Conservation (phyloP, 2,797 vertebrate species). For the Merluccius polli region DNA sequence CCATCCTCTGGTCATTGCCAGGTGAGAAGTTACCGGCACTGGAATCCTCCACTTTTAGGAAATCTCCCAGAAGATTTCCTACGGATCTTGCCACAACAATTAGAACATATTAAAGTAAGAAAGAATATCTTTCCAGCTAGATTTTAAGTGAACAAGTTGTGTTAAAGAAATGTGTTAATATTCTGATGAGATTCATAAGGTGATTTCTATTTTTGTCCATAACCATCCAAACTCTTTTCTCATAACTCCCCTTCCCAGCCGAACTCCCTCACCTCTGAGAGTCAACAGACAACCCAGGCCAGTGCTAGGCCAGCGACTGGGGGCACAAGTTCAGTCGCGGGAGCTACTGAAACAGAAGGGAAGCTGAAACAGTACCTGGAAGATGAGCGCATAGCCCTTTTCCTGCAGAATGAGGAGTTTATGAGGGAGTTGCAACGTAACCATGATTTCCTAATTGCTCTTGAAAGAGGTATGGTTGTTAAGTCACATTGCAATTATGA, state of each 20-base stretch:
- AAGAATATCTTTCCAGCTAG: neutral
- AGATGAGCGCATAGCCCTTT: slow-evolving; percentile 92
- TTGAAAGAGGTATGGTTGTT: slow-evolving; percentile 85
- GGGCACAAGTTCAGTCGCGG: slow-evolving; percentile 44
- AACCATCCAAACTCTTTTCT: neutral
- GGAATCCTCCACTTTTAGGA: slow-evolving; percentile 92
- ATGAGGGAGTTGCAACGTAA: slow-evolving; percentile 97
- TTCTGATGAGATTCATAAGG: neutral
- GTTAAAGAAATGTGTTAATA: neutral
- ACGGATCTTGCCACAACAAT: slow-evolving; percentile 90
- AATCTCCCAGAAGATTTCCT: slow-evolving; percentile 94
- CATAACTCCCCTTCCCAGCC: slow-evolving; percentile 44
- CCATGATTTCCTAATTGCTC: slow-evolving; percentile 89
- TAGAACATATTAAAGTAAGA: slow-evolving; percentile 77
- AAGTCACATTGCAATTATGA: neutral
- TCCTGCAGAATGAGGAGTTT: slow-evolving; percentile 96
- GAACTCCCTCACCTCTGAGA: slow-evolving; percentile 58
- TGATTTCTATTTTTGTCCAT: neutral
- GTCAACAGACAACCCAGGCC: slow-evolving; percentile 45
- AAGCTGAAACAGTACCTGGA: slow-evolving; percentile 94
- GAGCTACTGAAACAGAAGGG: slow-evolving; percentile 80
- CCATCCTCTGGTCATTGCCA: slow-evolving; percentile 61
- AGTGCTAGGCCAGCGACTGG: slow-evolving; percentile 35
- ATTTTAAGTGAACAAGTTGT: neutral
- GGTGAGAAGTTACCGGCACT: slow-evolving; percentile 81